Base-by-base conservation (phyloP, 2,797 vertebrate genomes). In the Tadarida brasiliensis region DNA sequence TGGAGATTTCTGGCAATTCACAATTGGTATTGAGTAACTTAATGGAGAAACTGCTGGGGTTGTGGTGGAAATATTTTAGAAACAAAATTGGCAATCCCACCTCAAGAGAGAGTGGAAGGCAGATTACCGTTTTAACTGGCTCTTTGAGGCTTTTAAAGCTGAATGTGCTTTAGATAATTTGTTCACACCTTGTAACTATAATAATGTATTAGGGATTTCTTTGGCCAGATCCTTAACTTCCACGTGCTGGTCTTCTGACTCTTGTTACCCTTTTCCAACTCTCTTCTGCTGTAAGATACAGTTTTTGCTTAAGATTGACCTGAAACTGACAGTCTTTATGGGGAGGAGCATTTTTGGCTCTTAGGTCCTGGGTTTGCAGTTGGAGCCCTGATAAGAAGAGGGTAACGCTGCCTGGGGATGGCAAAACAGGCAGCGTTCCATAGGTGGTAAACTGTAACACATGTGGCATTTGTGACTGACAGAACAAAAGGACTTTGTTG, bases 401-500 rank as follows among this genome's bases (percentile, higher is more conserved):
- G 82, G 47, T 24, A 71, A 0, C 59, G 11, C 49, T 11, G 11
- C 39, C 11, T n/a, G 11, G 4, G 44, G 35, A 11, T 68, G 39
- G 49, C 12, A 17, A 54, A 39, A 28, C 35, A 39, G 30, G 9
- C 3, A 44, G 87, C 47, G 74, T 96, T 61, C 51, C 57, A 63
- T 94, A 67, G 54, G 73, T 85, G 68, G 61, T 67, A 57, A 87
- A 90, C 35, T 65, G 2, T 17, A 84, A 57, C 56, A 81, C 8
- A 14, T 56, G 83, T 26, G 59, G 67, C 70, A 35, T 49, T 87
- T 63, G n/a, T 96, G 94, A 95, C 51, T 92, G 86, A 94, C 61
- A 80, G 88, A 84, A 96, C 87, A 97, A 97, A 96, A 90, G 88
- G 67, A 57, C 96, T 94, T 96, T 96, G 76, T 96, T 96, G 91